A percentile compares a stretch with the other conserved stretches of the same genome.
Conservation (phyloP, 1,140 invertebrate genomes). For the Caerostris darwini region DNA sequence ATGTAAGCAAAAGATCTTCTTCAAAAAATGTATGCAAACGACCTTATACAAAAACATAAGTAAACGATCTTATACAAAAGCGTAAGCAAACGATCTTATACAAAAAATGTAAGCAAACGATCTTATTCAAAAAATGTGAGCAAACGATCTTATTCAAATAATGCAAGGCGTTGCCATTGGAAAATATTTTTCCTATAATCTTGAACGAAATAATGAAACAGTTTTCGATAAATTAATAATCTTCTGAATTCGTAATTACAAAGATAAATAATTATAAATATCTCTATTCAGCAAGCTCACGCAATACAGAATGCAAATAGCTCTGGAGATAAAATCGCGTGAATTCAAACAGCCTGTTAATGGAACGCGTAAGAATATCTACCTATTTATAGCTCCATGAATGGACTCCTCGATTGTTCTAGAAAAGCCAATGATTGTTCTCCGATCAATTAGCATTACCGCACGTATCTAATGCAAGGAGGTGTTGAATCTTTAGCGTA, state of each 20-base stretch:
- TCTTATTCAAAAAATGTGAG: too few species aligned
- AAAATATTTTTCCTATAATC: too few species aligned
- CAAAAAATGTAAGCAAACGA: too few species aligned
- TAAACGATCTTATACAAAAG: too few species aligned
- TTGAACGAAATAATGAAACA: too few species aligned
- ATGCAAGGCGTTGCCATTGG: too few species aligned
- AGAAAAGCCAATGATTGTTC: background rate
- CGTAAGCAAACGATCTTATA: too few species aligned
- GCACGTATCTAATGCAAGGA: background rate
- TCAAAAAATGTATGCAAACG: too few species aligned
- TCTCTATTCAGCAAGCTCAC: background rate
- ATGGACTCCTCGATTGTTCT: background rate
- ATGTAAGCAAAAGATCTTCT: too few species aligned
- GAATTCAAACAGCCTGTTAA: background rate
- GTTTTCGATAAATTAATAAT: background rate
- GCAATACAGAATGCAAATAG: background rate
- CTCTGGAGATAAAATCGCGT: background rate
- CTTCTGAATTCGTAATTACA: background rate
- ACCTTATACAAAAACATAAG: too few species aligned
- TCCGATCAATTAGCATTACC: background rate
- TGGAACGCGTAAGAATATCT: background rate
- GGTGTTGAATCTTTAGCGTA: conserved; percentile 9
- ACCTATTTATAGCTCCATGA: background rate
- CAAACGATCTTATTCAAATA: too few species aligned
- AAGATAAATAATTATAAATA: background rate